A percentile compares a stretch with the other conserved stretches of the same genome.
Conservation (phyloP, 1,140 invertebrate genomes). For the Drosophila littoralis region DNA sequence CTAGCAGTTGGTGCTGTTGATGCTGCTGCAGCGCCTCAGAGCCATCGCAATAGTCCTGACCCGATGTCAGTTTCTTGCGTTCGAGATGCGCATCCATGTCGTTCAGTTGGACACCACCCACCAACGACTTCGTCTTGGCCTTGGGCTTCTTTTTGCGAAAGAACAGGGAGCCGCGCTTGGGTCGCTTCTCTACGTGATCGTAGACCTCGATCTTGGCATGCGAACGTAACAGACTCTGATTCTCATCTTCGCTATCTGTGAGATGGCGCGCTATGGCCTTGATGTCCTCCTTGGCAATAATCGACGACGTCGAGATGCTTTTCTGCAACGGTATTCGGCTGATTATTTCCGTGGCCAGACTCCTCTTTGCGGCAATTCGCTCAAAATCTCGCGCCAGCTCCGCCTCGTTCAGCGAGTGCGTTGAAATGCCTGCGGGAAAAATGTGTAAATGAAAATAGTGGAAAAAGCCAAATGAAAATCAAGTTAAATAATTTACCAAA, state of each 20-base stretch:
- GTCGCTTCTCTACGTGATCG: slow-evolving; percentile 91
- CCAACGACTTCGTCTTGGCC: slow-evolving; percentile 73
- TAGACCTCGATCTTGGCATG: slow-evolving; percentile 87
- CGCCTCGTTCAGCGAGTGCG: slow-evolving; percentile 93
- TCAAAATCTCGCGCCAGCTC: slow-evolving; percentile 90
- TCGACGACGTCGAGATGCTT: slow-evolving; percentile 94
- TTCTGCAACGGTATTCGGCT: slow-evolving; percentile 93
- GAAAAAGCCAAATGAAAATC: slow-evolving; percentile 7
- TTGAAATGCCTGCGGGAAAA: slow-evolving; percentile 86
- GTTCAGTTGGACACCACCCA: slow-evolving; percentile 61
- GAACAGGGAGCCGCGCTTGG: slow-evolving; percentile 94
- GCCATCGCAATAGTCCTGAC: slow-evolving; percentile 77
- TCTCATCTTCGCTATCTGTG: slow-evolving; percentile 84
- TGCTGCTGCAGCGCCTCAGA: slow-evolving; percentile 44
- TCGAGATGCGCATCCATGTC: slow-evolving; percentile 79
- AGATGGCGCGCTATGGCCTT: slow-evolving; percentile 80
- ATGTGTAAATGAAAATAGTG: background rate
- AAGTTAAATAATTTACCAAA: slow-evolving; percentile 13
- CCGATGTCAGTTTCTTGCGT: slow-evolving; percentile 48
- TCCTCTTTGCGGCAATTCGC: slow-evolving; percentile 86
- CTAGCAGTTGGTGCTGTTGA: slow-evolving; percentile 61
- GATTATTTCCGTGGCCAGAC: slow-evolving; percentile 86
- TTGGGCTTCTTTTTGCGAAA: slow-evolving; percentile 91
- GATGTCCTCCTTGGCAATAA: slow-evolving; percentile 83
- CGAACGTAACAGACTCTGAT: slow-evolving; percentile 81